A percentile compares a stretch with the other conserved stretches of the same genome.
Evolutionary conservation across 2,888 invertebrate genomes (phyloP).

Genomic region (Pardosa pseudoannulata): DNA sequence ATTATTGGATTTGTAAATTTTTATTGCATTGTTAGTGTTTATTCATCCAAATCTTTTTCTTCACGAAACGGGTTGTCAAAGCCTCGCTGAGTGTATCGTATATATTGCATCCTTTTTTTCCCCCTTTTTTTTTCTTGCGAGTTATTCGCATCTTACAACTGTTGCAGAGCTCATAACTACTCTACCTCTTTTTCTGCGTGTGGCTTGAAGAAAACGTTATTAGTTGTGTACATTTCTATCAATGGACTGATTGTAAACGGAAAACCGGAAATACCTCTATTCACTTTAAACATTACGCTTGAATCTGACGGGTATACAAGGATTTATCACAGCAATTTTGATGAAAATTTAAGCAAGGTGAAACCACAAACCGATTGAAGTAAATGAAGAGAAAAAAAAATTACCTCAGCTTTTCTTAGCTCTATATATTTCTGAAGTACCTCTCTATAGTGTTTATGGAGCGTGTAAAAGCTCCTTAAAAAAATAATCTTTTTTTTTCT

Average conservation of each 20-base stretch:
- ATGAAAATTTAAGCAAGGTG: too few species aligned
- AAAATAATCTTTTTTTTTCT: background rate
- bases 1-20: too few species aligned
- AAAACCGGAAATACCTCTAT: slow-evolving; percentile 65
- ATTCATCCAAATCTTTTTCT: too few species aligned
- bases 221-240: slow-evolving; percentile 56
- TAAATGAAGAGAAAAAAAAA: background rate
- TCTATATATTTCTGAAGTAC: background rate
- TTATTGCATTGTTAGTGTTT: too few species aligned
- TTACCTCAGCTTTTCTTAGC: background rate
- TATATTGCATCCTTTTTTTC: too few species aligned
- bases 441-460: background rate
- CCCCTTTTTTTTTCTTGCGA: too few species aligned
- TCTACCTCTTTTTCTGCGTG: slow-evolving; percentile 56
- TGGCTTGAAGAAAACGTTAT: slow-evolving; percentile 55
- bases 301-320: slow-evolving; percentile 25
- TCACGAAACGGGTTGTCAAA: too few species aligned
- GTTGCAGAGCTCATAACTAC: slow-evolving; percentile 56
- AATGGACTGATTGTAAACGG: background rate
- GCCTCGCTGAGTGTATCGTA: too few species aligned
- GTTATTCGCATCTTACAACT: background rate
- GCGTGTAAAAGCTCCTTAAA: background rate
- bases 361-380: background rate
- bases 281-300: slow-evolving; percentile 34
- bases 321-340: background rate